Percentiles rank a stretch among this genome's conserved stretches.
phyloP scores from a whole-genome alignment of 1,140 invertebrate species.

The Phocides pigmalion region DNA sequence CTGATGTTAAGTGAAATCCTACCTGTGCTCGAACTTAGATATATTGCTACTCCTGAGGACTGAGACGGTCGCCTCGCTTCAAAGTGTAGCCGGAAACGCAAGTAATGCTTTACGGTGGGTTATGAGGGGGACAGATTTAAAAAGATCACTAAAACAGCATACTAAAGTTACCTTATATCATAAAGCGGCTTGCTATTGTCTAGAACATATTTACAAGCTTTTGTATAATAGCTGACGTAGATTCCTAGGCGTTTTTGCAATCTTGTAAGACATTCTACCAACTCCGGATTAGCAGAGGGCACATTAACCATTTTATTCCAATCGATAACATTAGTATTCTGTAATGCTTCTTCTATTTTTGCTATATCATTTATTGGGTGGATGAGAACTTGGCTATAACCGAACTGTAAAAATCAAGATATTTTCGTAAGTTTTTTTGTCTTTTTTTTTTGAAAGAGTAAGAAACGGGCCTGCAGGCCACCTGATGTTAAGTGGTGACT shows the following conservation, averaged over 20 bases:
- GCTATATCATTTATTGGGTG: slow-evolving; percentile 38
- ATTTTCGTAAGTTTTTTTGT: too few relatives aligned
- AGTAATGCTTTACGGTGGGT: too few relatives aligned
- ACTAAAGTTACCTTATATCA: slow-evolving; percentile 43
- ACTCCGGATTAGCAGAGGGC: slow-evolving; percentile 35
- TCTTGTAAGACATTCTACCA: slow-evolving; percentile 35
- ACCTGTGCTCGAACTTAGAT: too few relatives aligned
- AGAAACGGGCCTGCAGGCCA: too few relatives aligned
- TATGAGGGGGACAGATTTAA: too few relatives aligned
- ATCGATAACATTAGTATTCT: slow-evolving; percentile 41
- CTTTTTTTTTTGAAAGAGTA: too few relatives aligned
- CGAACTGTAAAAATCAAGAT: slow-evolving; percentile 35
- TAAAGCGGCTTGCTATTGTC: slow-evolving; percentile 23
- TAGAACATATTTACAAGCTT: slow-evolving; percentile 39
- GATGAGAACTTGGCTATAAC: slow-evolving; percentile 41
- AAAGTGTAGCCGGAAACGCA: too few relatives aligned
- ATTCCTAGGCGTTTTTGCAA: slow-evolving; percentile 26
- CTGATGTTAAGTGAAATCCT: too few relatives aligned
- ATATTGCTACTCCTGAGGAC: too few relatives aligned
- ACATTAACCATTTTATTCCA: slow-evolving; percentile 42
- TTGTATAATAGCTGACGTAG: slow-evolving; percentile 28
- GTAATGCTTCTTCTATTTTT: slow-evolving; percentile 42
- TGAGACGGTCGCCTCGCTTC: too few relatives aligned
- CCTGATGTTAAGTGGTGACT: too few relatives aligned
- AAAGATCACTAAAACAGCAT: too few relatives aligned